phyloP scores from a whole-genome alignment of 2,113 vertebrate genomes.

The Erinaceus europaeus region DNA sequence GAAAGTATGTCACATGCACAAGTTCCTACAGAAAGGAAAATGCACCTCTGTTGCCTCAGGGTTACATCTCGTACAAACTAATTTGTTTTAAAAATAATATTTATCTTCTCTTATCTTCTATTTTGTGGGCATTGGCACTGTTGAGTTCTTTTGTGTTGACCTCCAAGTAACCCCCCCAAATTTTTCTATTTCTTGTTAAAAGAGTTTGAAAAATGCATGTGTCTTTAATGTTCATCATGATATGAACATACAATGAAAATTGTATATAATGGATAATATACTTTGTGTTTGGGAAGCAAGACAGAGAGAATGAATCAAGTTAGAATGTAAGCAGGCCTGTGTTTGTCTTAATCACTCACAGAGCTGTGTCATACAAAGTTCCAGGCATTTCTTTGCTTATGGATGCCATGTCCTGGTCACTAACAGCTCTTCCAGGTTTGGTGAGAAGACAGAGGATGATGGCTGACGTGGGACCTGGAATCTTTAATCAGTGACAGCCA shows the following conservation, averaged over 20 bases:
- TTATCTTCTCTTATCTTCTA: neutral
- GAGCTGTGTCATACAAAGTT: neutral
- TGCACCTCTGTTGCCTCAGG: neutral
- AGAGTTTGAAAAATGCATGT: neutral
- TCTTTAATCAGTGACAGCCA: too few species aligned
- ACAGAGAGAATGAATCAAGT: neutral
- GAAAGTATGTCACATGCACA: constrained; percentile 57
- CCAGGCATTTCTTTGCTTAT: too few species aligned
- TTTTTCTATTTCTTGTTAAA: neutral
- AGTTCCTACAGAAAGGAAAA: accelerated
- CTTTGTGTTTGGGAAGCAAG: neutral
- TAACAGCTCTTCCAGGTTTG: neutral
- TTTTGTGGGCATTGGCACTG: neutral
- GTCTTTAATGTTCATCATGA: neutral
- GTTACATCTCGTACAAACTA: neutral
- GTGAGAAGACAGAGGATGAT: neutral
- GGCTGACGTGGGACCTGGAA: accelerated
- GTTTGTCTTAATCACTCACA: neutral
- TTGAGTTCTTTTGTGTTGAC: neutral
- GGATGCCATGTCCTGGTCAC: accelerated
- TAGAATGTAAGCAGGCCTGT: neutral
- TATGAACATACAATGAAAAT: neutral
- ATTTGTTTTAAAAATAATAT: neutral
- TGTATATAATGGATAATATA: neutral
- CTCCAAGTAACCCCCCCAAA: neutral